Base-by-base conservation (phyloP, 2,888 invertebrate species). In the Cataglyphis livida region DNA sequence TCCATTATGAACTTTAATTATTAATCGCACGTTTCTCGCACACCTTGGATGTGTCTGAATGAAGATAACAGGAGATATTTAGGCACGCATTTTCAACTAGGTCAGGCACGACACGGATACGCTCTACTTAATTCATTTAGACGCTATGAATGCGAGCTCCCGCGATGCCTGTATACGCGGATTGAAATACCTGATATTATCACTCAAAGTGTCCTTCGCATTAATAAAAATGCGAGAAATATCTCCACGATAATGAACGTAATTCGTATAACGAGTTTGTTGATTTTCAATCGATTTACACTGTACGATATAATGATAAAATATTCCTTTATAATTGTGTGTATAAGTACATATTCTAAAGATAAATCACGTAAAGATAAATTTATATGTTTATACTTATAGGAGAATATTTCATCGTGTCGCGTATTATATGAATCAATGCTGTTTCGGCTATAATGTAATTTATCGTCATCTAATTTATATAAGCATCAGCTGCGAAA, bases 61-160 rank as follows among this genome's bases (percentile, higher is more conserved):
- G 9, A 51, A 62, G 21, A 64, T 75, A 51, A 25, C 15, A 61
- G 7, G 51, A 51, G 25, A 76, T 66, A 66, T 76, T 66, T 66
- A 66, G 28, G 32, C 54, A 66, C 28, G 75, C 54, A 28, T 38
- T 41, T 76, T 41, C 66, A 68, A 76, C 66, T 68, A 28, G 54
- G 76, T 76, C 68, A 66, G 57, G 32, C 32, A 44, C 57, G 57
- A 54, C 54, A 54, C 76, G 57, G 41, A 12, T 57, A 57, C 28
- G 35, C 32, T 68, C 76, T 18, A 68, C 68, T 66, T 68, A 32
- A 76, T 76, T 76, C 57, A 41, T 57, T 76, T 76, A 41, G 28
- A 25, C 48, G 64, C 28, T 5, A 5, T 32, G 32, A 32, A 6
- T 35, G 32, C 51, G 75, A 51, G n/a, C 51, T 38, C 7, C n/a